Evolutionary conservation across 2,888 invertebrate species (phyloP), one percentile per base, ranked within the genome.

Genomic region (Phaonia tiefii): DNA sequence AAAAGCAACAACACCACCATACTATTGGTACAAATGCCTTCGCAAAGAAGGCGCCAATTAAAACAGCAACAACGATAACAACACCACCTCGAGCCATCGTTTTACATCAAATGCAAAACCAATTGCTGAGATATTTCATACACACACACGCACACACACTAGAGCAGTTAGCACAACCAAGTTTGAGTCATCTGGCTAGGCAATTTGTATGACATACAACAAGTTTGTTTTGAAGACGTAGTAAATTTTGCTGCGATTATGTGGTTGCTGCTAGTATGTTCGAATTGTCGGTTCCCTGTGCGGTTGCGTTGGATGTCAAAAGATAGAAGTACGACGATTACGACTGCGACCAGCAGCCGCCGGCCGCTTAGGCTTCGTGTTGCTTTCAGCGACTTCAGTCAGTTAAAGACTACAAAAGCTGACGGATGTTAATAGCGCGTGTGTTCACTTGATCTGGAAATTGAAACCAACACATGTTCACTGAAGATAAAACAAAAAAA

Each of bases 381-480:
- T n/a, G n/a, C n/a, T n/a, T n/a, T n/a, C n/a, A n/a, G n/a, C n/a
- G n/a, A n/a, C n/a, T 63, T 63, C 66, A 72, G 67, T 87, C 85
- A 86, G 85, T 85, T 85, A 83, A 85, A 84, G 86, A 87, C 87
- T 83, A 85, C 86, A 84, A 84, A 85, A 74, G 83, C 81, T 83
- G 85, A 85, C 86, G 87, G 89, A 86, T 85, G 87, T 87, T 84
- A 70, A 73, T 63, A 84, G 72, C 78, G 82, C 83, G 65, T 81
- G 76, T 78, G 37, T 39, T 60, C 60, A 39, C 37, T 60, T 60
- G 20, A 37, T 37, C 39, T 69, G 22, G 75, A 83, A 56, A 73
- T 58, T 75, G 11, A 39, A 72, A 31, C 49, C 56, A 78, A 79
- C 77, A 75, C 46, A 72, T 79, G 81, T 71, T 84, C 83, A 5